Base-by-base conservation (phyloP, 2,797 vertebrate species). In the Peromyscus eremicus region DNA sequence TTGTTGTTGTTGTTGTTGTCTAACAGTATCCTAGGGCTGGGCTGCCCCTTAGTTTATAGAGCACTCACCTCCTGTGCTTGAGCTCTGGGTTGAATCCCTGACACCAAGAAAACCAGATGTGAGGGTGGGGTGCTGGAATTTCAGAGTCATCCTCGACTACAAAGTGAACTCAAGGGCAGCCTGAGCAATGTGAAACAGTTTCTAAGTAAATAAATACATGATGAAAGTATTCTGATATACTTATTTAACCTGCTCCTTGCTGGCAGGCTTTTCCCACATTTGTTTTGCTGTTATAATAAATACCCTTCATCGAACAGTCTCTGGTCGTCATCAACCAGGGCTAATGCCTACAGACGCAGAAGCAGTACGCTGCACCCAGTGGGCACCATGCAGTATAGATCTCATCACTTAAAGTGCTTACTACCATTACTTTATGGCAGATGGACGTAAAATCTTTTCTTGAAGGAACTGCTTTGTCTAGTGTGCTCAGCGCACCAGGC, bases 281-380 rank as follows among this genome's bases (percentile, higher is more conserved):
- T 86, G 19, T 76, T 88, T 94, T 93, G 27, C 13, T 95, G 2
- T n/a, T 77, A 73, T 75, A 91, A 55, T 70, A 55, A 46, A 82
- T 27, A 27, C 7, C 16, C 37, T 81, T 77, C 73, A n/a, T 2
- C 17, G 6, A 66, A 34, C 32, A 73, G 1, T 0, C 17, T 66
- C 49, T 70, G 37, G 87, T n/a, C 2, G 17, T 8, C 25, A 23
- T 62, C 29, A 68, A 0, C 57, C 17, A 25, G 49, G 82, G 11
- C 27, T 14, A 52, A 23, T 1, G 1, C 23, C n/a, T 19, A 70
- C 5, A 73, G 34, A 57, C 6, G 32, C 13, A 8, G 6, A 52
- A 37, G 7, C 19, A 37, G 40, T 43, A n/a, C 37, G 76, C 37
- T 29, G 52, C 29, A 32, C 83, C 10, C 37, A 81, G 40, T 14